Base-by-base conservation (phyloP, 2,888 invertebrate species). In the Frankliniella intonsa region DNA sequence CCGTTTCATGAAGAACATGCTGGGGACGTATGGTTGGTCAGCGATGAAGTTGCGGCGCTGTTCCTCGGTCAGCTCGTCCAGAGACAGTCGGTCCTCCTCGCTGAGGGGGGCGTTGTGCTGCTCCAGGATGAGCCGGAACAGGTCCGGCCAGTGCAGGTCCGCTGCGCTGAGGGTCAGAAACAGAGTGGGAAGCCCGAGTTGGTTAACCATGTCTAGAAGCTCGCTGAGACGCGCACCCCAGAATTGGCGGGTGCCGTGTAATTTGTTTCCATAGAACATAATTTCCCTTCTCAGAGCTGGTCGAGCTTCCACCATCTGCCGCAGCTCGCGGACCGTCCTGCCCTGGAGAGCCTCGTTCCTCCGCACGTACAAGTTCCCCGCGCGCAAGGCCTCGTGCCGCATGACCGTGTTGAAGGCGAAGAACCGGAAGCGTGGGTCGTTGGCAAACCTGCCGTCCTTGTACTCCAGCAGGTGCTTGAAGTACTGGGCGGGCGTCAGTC, bases 151-250 rank as follows among this genome's bases (percentile, higher is more conserved):
- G 25, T 83, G 82, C 9, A 84, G 50, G 76, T 84, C 84, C 49
- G 84, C 84, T 3, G 84, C 84, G 25, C 83, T 83, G 19, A 84
- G 49, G 19, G 84, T 84, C 80, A 84, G 81, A 80, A 84, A 84
- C 3, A 83, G 25, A 9, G 84, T 83, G 38, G 83, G 84, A 0
- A 69, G 12, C 2, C 84, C 84, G 3, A 84, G 17, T 22, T 82
- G 82, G 50, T 84, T n/a, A 1, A 84, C 83, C 84, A 84, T 84
- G n/a, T 83, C 82, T 19, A 84, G 25, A 1, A 84, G 55, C 49
- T 84, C 84, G 17, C 50, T 55, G 14, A 80, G 50, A 0, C 83
- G 83, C 69, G 81, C 50, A 49, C 65, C 25, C 84, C 84, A 84
- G 38, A 69, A 83, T 50, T 82, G 81, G 50, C 76, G 82, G 17